Percentiles rank a stretch among this genome's conserved stretches.
Evolutionary conservation across 2,888 invertebrate genomes (phyloP).

Genomic region (Tricholauxania praeusta): DNA sequence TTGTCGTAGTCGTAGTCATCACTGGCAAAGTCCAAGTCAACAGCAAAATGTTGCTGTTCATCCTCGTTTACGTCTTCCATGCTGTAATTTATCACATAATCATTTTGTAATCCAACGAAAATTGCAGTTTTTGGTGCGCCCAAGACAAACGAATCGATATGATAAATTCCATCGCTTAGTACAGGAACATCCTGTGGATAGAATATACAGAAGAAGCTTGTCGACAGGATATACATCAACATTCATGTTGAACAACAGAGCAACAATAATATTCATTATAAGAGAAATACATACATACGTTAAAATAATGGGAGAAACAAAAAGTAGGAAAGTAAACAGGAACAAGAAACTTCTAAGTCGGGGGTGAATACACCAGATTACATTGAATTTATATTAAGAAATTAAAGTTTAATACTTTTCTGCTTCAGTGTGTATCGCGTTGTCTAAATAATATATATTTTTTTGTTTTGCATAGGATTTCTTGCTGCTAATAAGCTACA

Average conservation of each 20-base stretch:
- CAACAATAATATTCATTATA: neutral
- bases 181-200: conserved; percentile 65
- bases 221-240: conserved; percentile 47
- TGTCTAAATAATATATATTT: no score
- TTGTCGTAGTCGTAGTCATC: conserved; percentile 35
- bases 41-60: conserved; percentile 39
- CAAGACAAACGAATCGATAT: conserved; percentile 65
- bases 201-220: conserved; percentile 53
- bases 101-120: conserved; percentile 65
- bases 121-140: conserved; percentile 65
- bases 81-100: conserved; percentile 57
- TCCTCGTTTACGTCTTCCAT: conserved; percentile 25
- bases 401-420: no score
- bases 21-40: conserved; percentile 39
- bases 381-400: no score
- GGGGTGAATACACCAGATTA: no score
- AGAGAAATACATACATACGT: conserved; percentile 6
- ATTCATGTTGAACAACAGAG: conserved; percentile 15
- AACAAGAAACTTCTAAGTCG: neutral
- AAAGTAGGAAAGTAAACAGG: neutral
- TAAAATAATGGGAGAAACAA: neutral
- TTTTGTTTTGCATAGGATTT: no score
- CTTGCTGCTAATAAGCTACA: no score
- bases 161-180: conserved; percentile 60
- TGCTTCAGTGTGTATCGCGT: no score